Conservation (phyloP, 92 coral and sea anemone species). For the Porites evermanni region DNA sequence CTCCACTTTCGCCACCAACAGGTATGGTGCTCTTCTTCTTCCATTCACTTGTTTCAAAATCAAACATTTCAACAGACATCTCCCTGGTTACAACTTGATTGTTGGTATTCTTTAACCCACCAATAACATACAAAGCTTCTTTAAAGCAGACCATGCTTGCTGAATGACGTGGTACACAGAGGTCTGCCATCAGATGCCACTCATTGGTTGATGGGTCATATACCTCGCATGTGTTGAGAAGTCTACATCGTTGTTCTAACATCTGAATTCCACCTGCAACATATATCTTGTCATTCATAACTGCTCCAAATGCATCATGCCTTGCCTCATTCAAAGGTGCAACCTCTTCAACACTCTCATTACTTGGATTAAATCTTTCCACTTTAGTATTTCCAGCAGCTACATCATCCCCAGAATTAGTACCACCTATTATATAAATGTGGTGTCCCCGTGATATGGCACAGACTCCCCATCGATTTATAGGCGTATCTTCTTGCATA, state of each 20-base stretch:
- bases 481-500: slow-evolving; percentile 5
- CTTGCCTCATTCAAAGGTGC: slow-evolving; percentile 67
- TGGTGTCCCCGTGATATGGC: slow-evolving; percentile 48
- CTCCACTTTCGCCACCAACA: background rate
- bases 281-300: slow-evolving; percentile 63
- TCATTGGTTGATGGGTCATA: slow-evolving; percentile 67
- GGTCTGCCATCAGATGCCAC: slow-evolving; percentile 69
- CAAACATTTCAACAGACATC: background rate
- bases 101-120: slow-evolving; percentile 36
- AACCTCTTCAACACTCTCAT: slow-evolving; percentile 46
- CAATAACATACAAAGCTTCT: slow-evolving; percentile 65
- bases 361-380: slow-evolving; percentile 60
- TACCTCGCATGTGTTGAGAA: slow-evolving; percentile 60
- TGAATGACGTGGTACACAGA: slow-evolving; percentile 58
- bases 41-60: background rate
- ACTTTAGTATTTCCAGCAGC: background rate
- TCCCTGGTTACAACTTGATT: background rate
- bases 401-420: background rate
- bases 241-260: background rate
- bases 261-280: slow-evolving; percentile 58
- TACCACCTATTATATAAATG: slow-evolving; percentile 68
- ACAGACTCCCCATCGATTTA: slow-evolving; percentile 65
- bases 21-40: background rate
- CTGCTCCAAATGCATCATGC: slow-evolving; percentile 58
- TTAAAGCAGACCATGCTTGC: slow-evolving; percentile 74